Percentiles rank a stretch among this genome's conserved stretches.
Conservation (phyloP, 2,113 vertebrate species). For the Hystrix cristata region DNA sequence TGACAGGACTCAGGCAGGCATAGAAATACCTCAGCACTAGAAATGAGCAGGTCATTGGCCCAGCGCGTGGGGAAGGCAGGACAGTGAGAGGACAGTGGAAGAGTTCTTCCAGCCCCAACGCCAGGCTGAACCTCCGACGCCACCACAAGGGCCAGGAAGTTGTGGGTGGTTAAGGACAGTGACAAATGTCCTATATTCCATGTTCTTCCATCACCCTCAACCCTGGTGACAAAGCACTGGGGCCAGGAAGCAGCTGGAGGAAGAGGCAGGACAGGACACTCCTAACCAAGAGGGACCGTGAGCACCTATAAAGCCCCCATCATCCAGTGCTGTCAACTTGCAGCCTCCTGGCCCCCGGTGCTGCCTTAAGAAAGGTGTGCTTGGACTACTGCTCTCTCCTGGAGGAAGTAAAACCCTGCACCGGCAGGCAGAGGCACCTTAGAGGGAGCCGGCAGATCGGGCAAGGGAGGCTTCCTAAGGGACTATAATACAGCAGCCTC, state of each 20-base stretch:
- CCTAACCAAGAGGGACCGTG: not conserved
- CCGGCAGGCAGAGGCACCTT: fast-evolving
- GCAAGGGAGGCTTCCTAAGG: not conserved
- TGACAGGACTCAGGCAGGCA: not conserved
- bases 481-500: not conserved
- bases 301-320: not conserved
- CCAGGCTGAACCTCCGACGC: not conserved
- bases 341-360: not conserved
- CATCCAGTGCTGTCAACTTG: not conserved
- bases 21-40: not conserved
- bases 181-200: not conserved
- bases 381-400: not conserved
- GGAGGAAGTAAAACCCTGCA: not conserved
- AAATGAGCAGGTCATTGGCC: not conserved
- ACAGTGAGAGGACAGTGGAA: not conserved
- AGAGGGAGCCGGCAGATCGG: not conserved
- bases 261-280: not conserved
- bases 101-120: not conserved
- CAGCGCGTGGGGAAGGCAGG: not conserved
- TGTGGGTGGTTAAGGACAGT: not conserved
- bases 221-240: not conserved
- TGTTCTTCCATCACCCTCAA: not conserved
- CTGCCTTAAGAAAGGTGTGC: not conserved
- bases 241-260: not conserved
- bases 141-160: not conserved